Evolutionary conservation across 2,797 vertebrate genomes (phyloP), one percentile per base, ranked within the genome.

Genomic region (Lithobates pipiens): DNA sequence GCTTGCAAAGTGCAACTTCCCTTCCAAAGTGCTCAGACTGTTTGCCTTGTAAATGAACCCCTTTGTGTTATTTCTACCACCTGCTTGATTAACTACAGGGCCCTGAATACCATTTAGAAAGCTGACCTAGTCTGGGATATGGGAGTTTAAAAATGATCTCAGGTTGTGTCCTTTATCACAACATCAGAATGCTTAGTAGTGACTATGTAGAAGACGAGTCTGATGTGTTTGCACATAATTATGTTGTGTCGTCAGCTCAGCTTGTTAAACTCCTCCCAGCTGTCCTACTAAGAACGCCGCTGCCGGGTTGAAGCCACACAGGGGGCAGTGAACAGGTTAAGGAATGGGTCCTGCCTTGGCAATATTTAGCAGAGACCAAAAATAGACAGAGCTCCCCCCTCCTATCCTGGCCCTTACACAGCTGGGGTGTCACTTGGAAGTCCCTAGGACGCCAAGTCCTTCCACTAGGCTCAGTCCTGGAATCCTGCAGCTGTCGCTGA

Each of bases 301-400:
- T 0, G 34, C 75, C n/a, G 5, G 50, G 34, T 63, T 25, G 23
- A 63, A 65, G 54, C 34, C 1, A 15, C 25, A 11, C n/a, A 32
- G 5, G 21, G 10, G 57, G 57, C 23, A 18, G 50, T 25, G 39
- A 70, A 71, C 10, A 3, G 65, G 78, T 86, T 76, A 76, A 81
- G 46, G 23, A 10, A n/a, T 29, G 2, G 44, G 13, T 39, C 32
- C 25, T 21, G 21, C 13, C 11, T 69, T 72, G 63, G 69, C 67
- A 46, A 25, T 86, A 79, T 80, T 81, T 72, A 82, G 85, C 75
- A 81, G 23, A 73, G 46, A 70, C 74, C 50, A 86, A 86, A 86
- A 86, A 82, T 82, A 82, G 16, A 9, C 32, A 5, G 65, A 36
- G 27, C 67, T 10, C 25, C 63, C 5, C 34, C 34, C 4, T 34